A percentile compares a stretch with the other conserved stretches of the same genome.
These are phyloP conservation scores for Anas acuta DNA, from an alignment of 2,797 vertebrate species.

Conservation along the genomic window DNA sequence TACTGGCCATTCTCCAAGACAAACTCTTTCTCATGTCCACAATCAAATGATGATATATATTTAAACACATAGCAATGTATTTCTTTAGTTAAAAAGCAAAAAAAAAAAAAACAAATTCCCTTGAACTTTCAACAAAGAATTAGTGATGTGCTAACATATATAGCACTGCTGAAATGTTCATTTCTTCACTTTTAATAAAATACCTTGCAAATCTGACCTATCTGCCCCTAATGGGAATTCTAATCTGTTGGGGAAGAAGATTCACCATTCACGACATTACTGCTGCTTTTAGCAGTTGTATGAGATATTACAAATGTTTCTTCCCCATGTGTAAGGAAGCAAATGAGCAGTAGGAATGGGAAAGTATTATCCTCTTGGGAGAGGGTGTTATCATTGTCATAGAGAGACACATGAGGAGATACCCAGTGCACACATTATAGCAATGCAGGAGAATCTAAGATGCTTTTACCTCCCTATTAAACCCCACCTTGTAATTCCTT, in stretches of 20 bases:
- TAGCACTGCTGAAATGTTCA: neutral
- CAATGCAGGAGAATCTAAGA: neutral
- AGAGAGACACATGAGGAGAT: accelerated
- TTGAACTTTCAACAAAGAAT: neutral
- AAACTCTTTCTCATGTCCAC: neutral
- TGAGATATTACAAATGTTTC: neutral
- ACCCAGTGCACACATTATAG: accelerated
- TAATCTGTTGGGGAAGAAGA: neutral
- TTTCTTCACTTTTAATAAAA: neutral
- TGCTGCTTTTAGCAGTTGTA: neutral
- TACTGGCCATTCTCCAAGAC: neutral
- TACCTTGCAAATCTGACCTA: neutral
- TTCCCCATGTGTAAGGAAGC: neutral
- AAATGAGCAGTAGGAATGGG: neutral
- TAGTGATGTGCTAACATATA: neutral
- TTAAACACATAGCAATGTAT: neutral
- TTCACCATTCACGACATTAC: accelerated
- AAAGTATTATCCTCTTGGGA: neutral
- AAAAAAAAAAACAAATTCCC: neutral
- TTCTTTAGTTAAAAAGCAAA: neutral
- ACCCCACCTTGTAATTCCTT: neutral
- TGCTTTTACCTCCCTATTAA: neutral
- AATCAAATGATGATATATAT: neutral
- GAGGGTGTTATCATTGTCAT: neutral
- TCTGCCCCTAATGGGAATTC: neutral